phyloP scores from a whole-genome alignment of 2,113 vertebrate species.

The Chaetura pelagica region DNA sequence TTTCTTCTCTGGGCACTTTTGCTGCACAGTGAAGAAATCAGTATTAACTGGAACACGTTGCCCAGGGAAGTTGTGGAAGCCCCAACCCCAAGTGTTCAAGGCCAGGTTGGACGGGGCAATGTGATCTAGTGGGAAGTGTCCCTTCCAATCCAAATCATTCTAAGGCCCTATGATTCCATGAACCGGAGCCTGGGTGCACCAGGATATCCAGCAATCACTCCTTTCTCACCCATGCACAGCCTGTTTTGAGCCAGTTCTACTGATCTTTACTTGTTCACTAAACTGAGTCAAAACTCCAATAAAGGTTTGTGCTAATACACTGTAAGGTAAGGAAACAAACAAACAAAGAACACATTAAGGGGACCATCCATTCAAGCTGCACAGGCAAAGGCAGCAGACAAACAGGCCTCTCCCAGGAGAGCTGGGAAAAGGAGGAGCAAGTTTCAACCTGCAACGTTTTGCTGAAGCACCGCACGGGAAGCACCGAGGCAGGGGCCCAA shows the following conservation, averaged over 20 bases:
- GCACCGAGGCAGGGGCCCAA: accelerated
- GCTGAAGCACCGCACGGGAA: accelerated
- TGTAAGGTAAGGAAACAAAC: background rate
- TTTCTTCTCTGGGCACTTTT: conserved; percentile 10
- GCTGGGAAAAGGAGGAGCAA: background rate
- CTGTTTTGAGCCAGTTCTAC: background rate
- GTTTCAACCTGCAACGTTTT: background rate
- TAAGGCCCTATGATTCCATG: too few relatives aligned
- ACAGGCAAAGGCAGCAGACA: background rate
- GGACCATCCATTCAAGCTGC: background rate
- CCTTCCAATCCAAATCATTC: too few relatives aligned
- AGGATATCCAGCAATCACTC: background rate
- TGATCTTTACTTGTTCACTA: background rate
- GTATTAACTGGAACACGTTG: background rate
- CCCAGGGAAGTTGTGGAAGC: too few relatives aligned
- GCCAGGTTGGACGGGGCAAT: too few relatives aligned
- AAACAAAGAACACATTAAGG: background rate
- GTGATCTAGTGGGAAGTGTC: too few relatives aligned
- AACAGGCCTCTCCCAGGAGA: background rate
- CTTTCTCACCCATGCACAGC: background rate
- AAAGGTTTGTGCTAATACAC: background rate
- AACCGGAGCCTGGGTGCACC: background rate
- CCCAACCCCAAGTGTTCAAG: too few relatives aligned
- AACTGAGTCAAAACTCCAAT: background rate
- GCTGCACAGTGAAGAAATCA: background rate